A percentile compares a stretch with the other conserved stretches of the same genome.
Evolutionary conservation across 2,113 vertebrate species (phyloP).

Genomic region (Pseudorhombus dupliciocellatus): DNA sequence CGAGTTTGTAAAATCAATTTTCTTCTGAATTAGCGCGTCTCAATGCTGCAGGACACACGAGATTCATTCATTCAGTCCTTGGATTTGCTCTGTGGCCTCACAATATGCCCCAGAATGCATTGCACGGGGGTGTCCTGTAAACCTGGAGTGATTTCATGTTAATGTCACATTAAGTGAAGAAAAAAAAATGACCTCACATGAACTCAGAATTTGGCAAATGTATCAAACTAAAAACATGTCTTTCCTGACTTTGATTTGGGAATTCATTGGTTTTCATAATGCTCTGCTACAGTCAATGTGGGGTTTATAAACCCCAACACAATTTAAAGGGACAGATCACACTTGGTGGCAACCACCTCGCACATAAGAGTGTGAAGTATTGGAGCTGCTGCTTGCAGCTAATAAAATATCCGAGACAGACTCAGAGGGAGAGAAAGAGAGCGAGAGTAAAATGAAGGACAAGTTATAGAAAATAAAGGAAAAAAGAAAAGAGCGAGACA

Average conservation of each 20-base stretch:
- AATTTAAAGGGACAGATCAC: slow-evolving; percentile 4
- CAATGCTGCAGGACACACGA: too few relatives aligned
- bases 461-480: not conserved
- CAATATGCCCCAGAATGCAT: too few relatives aligned
- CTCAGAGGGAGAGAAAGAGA: not conserved
- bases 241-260: not conserved
- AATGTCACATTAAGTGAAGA: too few relatives aligned
- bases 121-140: too few relatives aligned
- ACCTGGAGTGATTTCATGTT: not conserved
- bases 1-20: too few relatives aligned
- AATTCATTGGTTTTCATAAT: not conserved
- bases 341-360: slow-evolving; percentile 14
- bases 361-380: slow-evolving; percentile 1
- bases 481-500: not conserved
- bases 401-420: slow-evolving; percentile 35
- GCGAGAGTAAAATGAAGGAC: not conserved
- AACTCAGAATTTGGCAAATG: not conserved
- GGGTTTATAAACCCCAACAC: not conserved
- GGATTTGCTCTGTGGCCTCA: too few relatives aligned
- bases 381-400: slow-evolving; percentile 25
- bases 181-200: too few relatives aligned
- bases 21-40: too few relatives aligned
- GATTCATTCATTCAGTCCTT: too few relatives aligned
- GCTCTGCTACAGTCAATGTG: too few relatives aligned
- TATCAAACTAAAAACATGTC: too few relatives aligned